Conservation (phyloP, 1,140 invertebrate species). For the Pteromalus puparum region DNA sequence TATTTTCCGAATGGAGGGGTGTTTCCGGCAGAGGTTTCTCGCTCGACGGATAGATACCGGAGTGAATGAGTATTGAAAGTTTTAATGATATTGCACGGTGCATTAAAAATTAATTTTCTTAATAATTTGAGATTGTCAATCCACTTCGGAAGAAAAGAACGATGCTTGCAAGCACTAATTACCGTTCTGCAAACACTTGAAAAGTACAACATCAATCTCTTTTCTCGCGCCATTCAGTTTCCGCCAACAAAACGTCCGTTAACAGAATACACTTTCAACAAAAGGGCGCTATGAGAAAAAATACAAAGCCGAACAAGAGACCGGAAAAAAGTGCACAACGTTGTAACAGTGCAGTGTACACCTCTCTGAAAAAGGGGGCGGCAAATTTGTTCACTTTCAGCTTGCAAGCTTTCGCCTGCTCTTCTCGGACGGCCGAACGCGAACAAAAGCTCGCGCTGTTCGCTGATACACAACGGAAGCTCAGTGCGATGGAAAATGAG, state of each 20-base stretch:
- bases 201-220: neutral
- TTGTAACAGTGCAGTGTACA: neutral
- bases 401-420: neutral
- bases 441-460: neutral
- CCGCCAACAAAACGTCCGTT: neutral
- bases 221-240: no score
- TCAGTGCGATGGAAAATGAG: conserved; percentile 4
- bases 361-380: neutral
- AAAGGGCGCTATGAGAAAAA: neutral
- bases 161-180: neutral
- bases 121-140: no score
- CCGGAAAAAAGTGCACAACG: conserved; percentile 5
- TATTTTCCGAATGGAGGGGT: no score
- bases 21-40: no score
- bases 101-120: no score
- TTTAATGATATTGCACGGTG: no score
- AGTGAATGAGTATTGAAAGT: no score
- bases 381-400: neutral
- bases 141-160: neutral
- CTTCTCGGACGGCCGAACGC: neutral
- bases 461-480: neutral
- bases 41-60: no score
- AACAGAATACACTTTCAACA: neutral
- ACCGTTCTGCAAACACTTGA: neutral
- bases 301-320: neutral